Evolutionary conservation across 2,888 invertebrate genomes (phyloP).

Genomic region (Coronaproctus castanopsis): DNA sequence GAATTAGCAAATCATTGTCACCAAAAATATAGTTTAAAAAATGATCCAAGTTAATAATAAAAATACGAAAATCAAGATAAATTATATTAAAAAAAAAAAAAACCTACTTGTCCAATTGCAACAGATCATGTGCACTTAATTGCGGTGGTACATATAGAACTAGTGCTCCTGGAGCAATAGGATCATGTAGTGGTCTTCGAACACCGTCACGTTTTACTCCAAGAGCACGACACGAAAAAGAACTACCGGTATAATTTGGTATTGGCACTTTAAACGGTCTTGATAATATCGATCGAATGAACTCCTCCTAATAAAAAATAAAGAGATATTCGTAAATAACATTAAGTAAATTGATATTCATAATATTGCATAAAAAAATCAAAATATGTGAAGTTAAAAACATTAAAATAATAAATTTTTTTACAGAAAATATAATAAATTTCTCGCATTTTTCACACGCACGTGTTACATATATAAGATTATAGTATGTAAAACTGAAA

Average conservation of each 20-base stretch:
- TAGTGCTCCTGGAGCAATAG: constrained; percentile 74
- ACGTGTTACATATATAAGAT: too few relatives aligned
- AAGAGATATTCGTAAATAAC: background rate
- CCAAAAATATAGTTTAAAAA: too few relatives aligned
- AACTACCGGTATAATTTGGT: constrained; percentile 59
- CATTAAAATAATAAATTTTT: too few relatives aligned
- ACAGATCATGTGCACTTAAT: constrained; percentile 64
- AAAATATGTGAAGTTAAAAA: too few relatives aligned
- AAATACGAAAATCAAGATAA: too few relatives aligned
- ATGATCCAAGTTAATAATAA: too few relatives aligned
- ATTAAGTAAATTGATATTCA: background rate
- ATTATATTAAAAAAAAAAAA: too few relatives aligned
- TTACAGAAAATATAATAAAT: too few relatives aligned
- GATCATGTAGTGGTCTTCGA: constrained; percentile 65
- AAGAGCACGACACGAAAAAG: constrained; percentile 49
- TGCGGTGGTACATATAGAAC: constrained; percentile 70
- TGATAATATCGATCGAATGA: constrained; percentile 59
- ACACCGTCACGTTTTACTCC: constrained; percentile 47
- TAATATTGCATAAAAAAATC: background rate
- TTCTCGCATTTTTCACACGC: too few relatives aligned
- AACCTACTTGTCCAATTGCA: constrained; percentile 50
- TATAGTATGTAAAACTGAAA: too few relatives aligned
- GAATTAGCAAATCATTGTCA: too few relatives aligned
- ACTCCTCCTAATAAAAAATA: constrained; percentile 37
- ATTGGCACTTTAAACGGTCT: constrained; percentile 87